These are phyloP conservation scores for Scarus forsteni DNA, from an alignment of 2,797 vertebrate genomes.

Conservation along the genomic window DNA sequence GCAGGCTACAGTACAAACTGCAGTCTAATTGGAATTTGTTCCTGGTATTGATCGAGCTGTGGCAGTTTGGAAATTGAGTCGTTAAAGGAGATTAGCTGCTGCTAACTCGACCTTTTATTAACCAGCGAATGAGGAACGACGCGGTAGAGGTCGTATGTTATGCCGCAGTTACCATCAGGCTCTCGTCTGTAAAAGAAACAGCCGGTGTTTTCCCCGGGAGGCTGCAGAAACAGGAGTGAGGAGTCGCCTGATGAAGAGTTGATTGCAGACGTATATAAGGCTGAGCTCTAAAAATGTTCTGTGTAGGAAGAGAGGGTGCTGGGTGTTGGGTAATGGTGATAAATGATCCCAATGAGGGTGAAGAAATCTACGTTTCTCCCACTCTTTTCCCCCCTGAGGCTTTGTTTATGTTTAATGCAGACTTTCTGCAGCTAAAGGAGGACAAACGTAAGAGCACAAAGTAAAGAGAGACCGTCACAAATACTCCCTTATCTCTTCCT, in stretches of 20 bases:
- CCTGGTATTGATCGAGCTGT: slow-evolving; percentile 65
- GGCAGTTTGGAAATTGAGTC: slow-evolving; percentile 68
- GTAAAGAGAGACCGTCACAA: neutral
- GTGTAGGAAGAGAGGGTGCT: slow-evolving; percentile 47
- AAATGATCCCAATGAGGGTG: slow-evolving; percentile 48
- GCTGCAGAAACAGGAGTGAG: slow-evolving; percentile 7
- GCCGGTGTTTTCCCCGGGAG: slow-evolving; percentile 35
- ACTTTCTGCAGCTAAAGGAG: slow-evolving; percentile 16
- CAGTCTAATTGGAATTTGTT: slow-evolving; percentile 70
- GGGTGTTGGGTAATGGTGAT: slow-evolving; percentile 64
- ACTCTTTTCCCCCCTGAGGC: slow-evolving; percentile 58
- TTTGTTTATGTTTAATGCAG: slow-evolving; percentile 55
- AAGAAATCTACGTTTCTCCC: slow-evolving; percentile 58
- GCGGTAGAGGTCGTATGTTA: slow-evolving; percentile 26
- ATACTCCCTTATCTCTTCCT: too few relatives aligned
- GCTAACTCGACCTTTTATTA: slow-evolving; percentile 74
- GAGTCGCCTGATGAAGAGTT: slow-evolving; percentile 52
- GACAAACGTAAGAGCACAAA: neutral
- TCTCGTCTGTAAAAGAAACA: slow-evolving; percentile 32
- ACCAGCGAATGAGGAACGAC: slow-evolving; percentile 61
- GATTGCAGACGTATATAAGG: slow-evolving; percentile 64
- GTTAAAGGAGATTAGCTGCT: slow-evolving; percentile 75
- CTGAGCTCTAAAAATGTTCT: slow-evolving; percentile 51
- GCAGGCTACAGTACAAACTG: slow-evolving; percentile 53
- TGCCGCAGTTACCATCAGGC: slow-evolving; percentile 22